Evolutionary conservation across 1,140 invertebrate species (phyloP), one percentile per base, ranked within the genome.

Genomic region (Fopius arisanus): DNA sequence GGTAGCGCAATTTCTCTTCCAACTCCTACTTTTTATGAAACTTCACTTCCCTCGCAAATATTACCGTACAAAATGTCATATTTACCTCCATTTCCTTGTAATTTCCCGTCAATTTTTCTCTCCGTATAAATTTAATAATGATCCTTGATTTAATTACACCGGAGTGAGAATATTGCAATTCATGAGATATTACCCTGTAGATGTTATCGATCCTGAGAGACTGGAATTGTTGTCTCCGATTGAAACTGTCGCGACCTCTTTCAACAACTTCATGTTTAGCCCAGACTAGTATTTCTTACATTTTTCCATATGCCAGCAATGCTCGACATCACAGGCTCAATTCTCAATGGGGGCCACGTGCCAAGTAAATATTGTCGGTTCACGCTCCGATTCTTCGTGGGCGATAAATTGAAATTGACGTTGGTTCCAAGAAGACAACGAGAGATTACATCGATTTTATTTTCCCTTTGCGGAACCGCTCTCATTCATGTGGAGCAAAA

Each of bases 351-450:
- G 43, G 5, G 43, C 43, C 59, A 72, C 51, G 59, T 65, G 59
- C 33, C 59, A 59, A 29, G 43, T 51, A 51, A 51, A 51, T 51
- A 51, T 51, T 51, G 43, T 65, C 16, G 37, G 21, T 41, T 66
- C 59, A 51, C 41, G 28, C 48, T 19, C 70, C 63, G 70, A 41
- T 72, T 77, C 48, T 68, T 72, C 73, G 68, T 71, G 63, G 70
- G 71, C 66, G 43, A 80, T 82, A 79, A 80, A 84, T 83, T 78
- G 77, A 78, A 79, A 84, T 80, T 82, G 80, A 81, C 76, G 77
- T 74, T 69, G 77, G 72, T 79, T 77, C 67, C 72, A 78, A 68
- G 70, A 77, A 71, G 71, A 70, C 37, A 14, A 70, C 51, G 72
- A 67, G 10, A 37, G 14, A 10, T 26, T 19, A 51, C n/a, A 51